Evolutionary conservation across 2,888 invertebrate species (phyloP).

Genomic region (Cheiracanthium punctorium): DNA sequence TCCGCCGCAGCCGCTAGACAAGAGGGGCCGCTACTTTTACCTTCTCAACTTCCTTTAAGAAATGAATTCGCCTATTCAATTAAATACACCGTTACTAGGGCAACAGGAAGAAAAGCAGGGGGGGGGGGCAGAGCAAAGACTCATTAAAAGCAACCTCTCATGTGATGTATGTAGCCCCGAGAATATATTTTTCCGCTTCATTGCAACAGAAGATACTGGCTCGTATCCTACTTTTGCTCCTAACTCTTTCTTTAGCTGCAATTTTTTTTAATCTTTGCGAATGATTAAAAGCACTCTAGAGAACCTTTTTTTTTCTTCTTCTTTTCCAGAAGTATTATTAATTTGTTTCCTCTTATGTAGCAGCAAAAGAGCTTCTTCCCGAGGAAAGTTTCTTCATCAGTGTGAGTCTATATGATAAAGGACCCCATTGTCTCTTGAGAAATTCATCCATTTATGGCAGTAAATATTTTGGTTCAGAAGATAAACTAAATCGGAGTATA

Average conservation of each 20-base stretch:
- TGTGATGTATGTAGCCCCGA: slow-evolving; percentile 1
- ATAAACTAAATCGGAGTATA: too few species aligned
- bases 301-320: too few species aligned
- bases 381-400: background rate
- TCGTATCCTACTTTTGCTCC: background rate
- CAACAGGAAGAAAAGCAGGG: background rate
- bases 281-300: background rate
- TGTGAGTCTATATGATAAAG: too few species aligned
- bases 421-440: too few species aligned
- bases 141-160: slow-evolving; percentile 7
- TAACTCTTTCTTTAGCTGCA: background rate
- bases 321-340: background rate
- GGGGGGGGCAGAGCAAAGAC: background rate
- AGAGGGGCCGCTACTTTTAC: too few species aligned
- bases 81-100: background rate
- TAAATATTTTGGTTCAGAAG: too few species aligned
- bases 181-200: slow-evolving; percentile 2
- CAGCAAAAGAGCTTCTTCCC: background rate
- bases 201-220: background rate
- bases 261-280: background rate
- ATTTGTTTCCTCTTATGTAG: background rate
- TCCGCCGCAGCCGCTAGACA: too few species aligned
- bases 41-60: background rate
- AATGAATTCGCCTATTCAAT: background rate
- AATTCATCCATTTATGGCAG: too few species aligned